phyloP scores from a whole-genome alignment of 2,888 invertebrate genomes.

The Ophion slaviceki region DNA sequence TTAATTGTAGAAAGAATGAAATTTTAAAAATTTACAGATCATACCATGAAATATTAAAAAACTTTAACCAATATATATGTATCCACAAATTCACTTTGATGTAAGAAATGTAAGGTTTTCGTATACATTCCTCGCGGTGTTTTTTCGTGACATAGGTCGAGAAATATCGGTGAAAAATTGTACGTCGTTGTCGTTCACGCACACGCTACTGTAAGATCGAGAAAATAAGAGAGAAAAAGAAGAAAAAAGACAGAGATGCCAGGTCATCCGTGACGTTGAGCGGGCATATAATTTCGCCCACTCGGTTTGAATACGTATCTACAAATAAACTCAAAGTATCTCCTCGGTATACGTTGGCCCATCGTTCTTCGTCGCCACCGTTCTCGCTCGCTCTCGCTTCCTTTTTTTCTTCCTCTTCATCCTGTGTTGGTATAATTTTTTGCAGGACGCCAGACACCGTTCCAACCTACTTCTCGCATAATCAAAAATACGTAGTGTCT shows the following conservation, averaged over 20 bases:
- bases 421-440: constrained; percentile 45
- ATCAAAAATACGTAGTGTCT: constrained; percentile 16
- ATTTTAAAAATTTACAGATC: too few relatives aligned
- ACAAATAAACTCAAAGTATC: constrained; percentile 66
- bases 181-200: too few relatives aligned
- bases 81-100: too few relatives aligned
- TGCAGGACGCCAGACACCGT: constrained; percentile 23
- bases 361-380: constrained; percentile 6
- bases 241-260: constrained; percentile 26
- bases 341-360: constrained; percentile 57
- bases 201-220: constrained; percentile 25
- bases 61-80: too few relatives aligned
- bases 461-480: constrained; percentile 14
- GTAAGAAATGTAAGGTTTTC: too few relatives aligned
- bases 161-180: too few relatives aligned
- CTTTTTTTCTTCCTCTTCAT: constrained; percentile 1
- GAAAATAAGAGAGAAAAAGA: constrained; percentile 16
- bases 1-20: too few relatives aligned
- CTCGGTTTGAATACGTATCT: constrained; percentile 54
- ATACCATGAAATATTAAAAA: too few relatives aligned
- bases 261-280: constrained; percentile 65
- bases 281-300: constrained; percentile 62
- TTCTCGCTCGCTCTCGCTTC: not conserved
- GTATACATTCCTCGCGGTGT: too few relatives aligned
- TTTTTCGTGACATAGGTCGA: too few relatives aligned